phyloP scores from a whole-genome alignment of 2,888 invertebrate genomes.

The Schrankia costaestrigalis region DNA sequence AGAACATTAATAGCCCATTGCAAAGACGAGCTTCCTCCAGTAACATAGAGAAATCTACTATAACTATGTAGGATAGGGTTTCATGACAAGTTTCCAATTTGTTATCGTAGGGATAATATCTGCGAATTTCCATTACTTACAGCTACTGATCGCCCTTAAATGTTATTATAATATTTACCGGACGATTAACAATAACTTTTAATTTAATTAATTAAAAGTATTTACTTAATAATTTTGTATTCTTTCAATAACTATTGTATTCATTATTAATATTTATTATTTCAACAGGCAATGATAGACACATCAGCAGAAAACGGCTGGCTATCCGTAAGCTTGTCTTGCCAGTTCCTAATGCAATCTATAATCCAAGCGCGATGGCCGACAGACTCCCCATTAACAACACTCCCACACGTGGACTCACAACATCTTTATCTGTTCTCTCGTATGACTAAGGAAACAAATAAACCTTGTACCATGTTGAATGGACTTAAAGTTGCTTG shows the following conservation, averaged over 20 bases:
- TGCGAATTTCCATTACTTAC: no score
- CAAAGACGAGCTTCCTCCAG: no score
- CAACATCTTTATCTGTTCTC: slow-evolving; percentile 82
- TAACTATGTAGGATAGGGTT: no score
- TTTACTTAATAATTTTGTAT: no score
- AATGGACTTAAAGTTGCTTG: slow-evolving; percentile 81
- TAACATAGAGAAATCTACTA: no score
- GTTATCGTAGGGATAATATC: no score
- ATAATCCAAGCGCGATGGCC: slow-evolving; percentile 95
- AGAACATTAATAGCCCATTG: background rate
- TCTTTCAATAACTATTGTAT: no score
- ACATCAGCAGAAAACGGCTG: slow-evolving; percentile 94
- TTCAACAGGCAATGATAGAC: slow-evolving; percentile 95
- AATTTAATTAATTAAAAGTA: no score
- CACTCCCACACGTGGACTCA: slow-evolving; percentile 87
- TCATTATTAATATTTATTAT: background rate
- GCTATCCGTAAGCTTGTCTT: slow-evolving; percentile 88
- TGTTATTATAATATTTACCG: no score
- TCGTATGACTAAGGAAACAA: slow-evolving; percentile 62
- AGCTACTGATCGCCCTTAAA: no score
- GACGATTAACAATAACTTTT: no score
- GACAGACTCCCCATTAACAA: slow-evolving; percentile 86
- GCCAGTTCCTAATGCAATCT: slow-evolving; percentile 92
- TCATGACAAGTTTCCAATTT: no score
- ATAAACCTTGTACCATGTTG: slow-evolving; percentile 65